A percentile compares a stretch with the other conserved stretches of the same genome.
Evolutionary conservation across 2,888 invertebrate species (phyloP).

Genomic region (Thysanoteuthis rhombus): DNA sequence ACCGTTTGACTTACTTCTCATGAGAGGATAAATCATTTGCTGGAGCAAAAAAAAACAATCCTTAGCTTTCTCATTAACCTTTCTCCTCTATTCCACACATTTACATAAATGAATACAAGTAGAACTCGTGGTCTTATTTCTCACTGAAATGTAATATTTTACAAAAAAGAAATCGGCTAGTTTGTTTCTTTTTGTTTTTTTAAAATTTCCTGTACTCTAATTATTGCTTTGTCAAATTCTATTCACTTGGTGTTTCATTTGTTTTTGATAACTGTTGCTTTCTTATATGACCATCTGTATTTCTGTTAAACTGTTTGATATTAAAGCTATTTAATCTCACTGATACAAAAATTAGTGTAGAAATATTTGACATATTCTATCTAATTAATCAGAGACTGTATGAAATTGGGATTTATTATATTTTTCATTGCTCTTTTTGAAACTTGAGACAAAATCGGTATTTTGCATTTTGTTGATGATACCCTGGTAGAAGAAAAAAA

Average conservation of each 20-base stretch:
- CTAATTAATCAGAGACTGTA: too few species aligned
- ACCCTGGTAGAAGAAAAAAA: background rate
- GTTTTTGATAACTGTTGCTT: background rate
- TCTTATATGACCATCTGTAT: background rate
- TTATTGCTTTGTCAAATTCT: background rate
- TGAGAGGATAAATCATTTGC: background rate
- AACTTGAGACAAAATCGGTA: background rate
- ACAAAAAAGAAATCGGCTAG: background rate
- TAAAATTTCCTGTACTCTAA: too few species aligned
- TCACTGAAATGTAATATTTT: background rate
- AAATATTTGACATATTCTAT: too few species aligned
- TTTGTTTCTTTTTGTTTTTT: background rate
- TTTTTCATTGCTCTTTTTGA: background rate
- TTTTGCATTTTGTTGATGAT: background rate
- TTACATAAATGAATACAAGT: background rate
- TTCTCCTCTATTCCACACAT: background rate
- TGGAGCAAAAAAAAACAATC: background rate
- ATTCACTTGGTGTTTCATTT: background rate
- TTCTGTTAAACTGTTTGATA: background rate
- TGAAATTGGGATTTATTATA: background rate
- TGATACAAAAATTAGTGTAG: too few species aligned
- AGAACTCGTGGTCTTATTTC: background rate
- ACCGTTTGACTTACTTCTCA: background rate
- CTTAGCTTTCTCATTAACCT: background rate
- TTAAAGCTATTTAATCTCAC: background rate